Evolutionary conservation across 1,140 invertebrate species (phyloP).

Genomic region (Stegodyphus mimosarum): DNA sequence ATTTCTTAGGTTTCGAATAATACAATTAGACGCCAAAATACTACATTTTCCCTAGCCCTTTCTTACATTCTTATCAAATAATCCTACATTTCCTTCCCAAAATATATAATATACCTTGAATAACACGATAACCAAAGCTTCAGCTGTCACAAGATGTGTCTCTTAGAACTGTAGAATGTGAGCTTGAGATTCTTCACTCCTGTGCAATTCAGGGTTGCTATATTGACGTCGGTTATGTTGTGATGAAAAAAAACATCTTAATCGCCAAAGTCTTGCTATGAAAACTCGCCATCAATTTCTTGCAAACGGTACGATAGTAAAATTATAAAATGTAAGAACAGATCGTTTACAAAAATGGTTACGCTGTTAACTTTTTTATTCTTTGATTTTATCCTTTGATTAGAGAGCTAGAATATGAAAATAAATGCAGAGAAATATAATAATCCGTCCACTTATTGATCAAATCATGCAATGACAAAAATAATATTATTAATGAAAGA

Average conservation of each 20-base stretch:
- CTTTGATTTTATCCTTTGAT: not conserved
- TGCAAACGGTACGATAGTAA: too few relatives aligned
- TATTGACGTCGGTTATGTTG: slow-evolving; percentile 10
- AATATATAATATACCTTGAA: not conserved
- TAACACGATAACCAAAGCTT: not conserved
- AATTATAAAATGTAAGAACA: not conserved
- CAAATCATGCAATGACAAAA: too few relatives aligned
- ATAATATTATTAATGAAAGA: too few relatives aligned
- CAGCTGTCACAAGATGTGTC: not conserved
- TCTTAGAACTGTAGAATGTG: not conserved
- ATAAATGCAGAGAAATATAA: not conserved
- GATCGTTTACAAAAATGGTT: not conserved
- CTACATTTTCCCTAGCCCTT: not conserved
- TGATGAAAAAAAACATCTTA: not conserved
- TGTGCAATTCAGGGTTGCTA: slow-evolving; percentile 12
- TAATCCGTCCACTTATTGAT: too few relatives aligned
- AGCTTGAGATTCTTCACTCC: slow-evolving; percentile 12
- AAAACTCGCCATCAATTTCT: too few relatives aligned
- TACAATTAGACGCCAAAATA: not conserved
- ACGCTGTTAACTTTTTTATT: not conserved
- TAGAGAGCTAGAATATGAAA: not conserved
- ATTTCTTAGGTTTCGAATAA: not conserved
- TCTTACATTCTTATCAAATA: not conserved
- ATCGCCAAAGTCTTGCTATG: not conserved
- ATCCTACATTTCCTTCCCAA: not conserved